Base-by-base conservation (phyloP, 2,797 vertebrate species). In the Karalla daura region DNA sequence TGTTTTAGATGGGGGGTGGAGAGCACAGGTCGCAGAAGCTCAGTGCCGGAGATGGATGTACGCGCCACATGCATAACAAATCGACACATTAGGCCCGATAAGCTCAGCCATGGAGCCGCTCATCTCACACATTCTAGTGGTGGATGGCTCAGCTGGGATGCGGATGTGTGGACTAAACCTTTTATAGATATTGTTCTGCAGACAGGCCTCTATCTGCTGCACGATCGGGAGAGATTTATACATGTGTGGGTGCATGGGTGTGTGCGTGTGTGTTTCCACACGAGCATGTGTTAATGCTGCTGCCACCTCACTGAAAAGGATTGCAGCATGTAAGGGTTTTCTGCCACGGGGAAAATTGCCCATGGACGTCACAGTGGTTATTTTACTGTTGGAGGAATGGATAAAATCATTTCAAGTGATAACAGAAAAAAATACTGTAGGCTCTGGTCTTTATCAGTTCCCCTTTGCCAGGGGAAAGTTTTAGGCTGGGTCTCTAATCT, bases 1-100 rank as follows among this genome's bases (percentile, higher is more conserved):
- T 84, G 76, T 75, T 70, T 51, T 51, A 50, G 67, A 82, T 76
- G 82, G 45, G 77, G 68, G 76, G 69, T 74, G 76, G 63, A 70
- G 66, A 71, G 58, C 66, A 70, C 40, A 66, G n/a, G 41, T 59
- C 8, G 39, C 63, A 70, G 41, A 75, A 61, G 65, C 71, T 77
- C 59, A 49, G 74, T 51, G 71, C 71, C 73, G 50, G 75, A 76
- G 67, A 88, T 87, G 79, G 73, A 86, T 86, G 72, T 74, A 78
- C 72, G 70, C 68, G 73, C 62, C 44, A 75, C 77, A 86, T 86
- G 89, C 88, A 87, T 78, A 86, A 86, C 81, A 78, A 55, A 83
- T 84, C 46, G 71, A 69, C 80, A 71, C 73, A 62, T 88, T 86
- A 80, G 55, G 44, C 32, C 69, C 12, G 30, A 79, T 85, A 77